These are phyloP conservation scores for Cydia amplana DNA, from an alignment of 1,140 invertebrate species.

Conservation along the genomic window DNA sequence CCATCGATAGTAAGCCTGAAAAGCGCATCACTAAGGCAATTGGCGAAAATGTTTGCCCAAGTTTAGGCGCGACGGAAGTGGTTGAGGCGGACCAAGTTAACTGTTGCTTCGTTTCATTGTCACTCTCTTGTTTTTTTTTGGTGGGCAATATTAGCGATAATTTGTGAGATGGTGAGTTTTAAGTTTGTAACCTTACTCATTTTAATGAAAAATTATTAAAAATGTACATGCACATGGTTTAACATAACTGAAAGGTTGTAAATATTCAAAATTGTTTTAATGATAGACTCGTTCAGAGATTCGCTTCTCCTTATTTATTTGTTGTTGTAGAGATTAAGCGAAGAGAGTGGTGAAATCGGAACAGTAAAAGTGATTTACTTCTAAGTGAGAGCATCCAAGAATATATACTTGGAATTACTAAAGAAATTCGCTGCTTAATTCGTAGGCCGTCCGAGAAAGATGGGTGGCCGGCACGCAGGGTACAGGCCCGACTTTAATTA, in stretches of 20 bases:
- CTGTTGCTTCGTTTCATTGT: conserved; percentile 72
- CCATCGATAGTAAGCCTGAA: conserved; percentile 36
- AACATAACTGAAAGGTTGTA: not conserved
- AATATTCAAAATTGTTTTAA: not conserved
- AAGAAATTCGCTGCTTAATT: conserved; percentile 78
- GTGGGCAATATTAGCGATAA: not conserved
- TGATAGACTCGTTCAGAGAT: not conserved
- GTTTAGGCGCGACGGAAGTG: conserved; percentile 69
- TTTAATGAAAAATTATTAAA: no score
- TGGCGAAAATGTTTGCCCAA: conserved; percentile 68
- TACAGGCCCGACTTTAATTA: conserved; percentile 75
- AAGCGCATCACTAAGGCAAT: conserved; percentile 60
- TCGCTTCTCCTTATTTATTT: conserved; percentile 4
- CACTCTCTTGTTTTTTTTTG: conserved; percentile 33
- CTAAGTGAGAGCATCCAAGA: conserved; percentile 67
- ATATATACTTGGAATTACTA: conserved; percentile 78
- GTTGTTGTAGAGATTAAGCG: conserved; percentile 27
- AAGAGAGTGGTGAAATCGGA: conserved; percentile 52
- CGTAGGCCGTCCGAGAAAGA: conserved; percentile 77
- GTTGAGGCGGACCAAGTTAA: conserved; percentile 67
- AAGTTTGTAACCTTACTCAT: not conserved
- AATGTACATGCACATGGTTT: not conserved
- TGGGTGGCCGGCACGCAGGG: conserved; percentile 58
- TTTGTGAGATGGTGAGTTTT: no score
- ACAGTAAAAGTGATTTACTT: conserved; percentile 78